phyloP scores from a whole-genome alignment of 2,888 invertebrate species.

The Theretra japonica region DNA sequence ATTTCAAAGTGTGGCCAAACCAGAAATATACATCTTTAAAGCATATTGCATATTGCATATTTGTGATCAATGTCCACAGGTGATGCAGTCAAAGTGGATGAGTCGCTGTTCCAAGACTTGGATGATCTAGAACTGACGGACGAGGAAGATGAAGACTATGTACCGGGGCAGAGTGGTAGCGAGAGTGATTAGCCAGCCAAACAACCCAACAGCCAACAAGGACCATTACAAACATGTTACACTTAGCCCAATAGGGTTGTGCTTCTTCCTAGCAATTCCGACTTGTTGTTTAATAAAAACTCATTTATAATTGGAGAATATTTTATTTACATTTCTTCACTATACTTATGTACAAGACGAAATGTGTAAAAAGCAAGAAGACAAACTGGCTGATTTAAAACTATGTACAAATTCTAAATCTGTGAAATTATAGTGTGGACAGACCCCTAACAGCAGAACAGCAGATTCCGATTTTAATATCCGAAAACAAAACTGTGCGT shows the following conservation, averaged over 20 bases:
- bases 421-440: neutral
- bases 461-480: neutral
- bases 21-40: too few species aligned
- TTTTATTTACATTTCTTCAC: conserved; percentile 78
- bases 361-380: conserved; percentile 10
- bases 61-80: conserved; percentile 69
- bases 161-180: conserved; percentile 80
- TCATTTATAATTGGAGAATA: conserved; percentile 69
- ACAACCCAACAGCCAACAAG: neutral
- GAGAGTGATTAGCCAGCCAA: conserved; percentile 68
- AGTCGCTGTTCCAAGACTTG: conserved; percentile 95
- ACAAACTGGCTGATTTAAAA: neutral
- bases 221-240: neutral
- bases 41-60: too few species aligned
- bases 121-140: conserved; percentile 92
- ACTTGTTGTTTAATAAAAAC: conserved; percentile 29
- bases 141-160: conserved; percentile 87
- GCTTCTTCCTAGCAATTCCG: neutral
- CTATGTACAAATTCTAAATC: neutral
- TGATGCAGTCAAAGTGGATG: conserved; percentile 95
- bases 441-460: neutral
- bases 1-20: too few species aligned
- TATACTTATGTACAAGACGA: conserved; percentile 31
- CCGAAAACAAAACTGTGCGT: too few species aligned
- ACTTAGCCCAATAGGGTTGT: neutral